Percentiles rank a stretch among this genome's conserved stretches.
Evolutionary conservation across 2,888 invertebrate species (phyloP).

Genomic region (Chrysodeixis includens): DNA sequence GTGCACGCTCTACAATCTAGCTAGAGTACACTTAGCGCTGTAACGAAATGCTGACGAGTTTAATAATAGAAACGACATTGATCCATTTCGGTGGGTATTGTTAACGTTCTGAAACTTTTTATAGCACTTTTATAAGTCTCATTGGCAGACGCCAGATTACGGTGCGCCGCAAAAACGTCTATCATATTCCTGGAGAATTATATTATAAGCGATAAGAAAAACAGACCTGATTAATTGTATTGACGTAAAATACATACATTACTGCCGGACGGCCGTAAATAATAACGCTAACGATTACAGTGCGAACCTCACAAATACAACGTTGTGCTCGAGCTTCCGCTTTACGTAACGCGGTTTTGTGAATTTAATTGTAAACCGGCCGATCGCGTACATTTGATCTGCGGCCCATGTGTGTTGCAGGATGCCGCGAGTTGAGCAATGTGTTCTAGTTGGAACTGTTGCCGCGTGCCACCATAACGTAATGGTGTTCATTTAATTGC

Average conservation of each 20-base stretch:
- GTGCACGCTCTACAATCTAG: not conserved
- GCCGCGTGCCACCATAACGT: not conserved
- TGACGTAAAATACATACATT: not conserved
- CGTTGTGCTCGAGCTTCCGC: conserved; percentile 26
- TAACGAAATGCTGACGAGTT: conserved; percentile 15
- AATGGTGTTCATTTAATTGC: not conserved
- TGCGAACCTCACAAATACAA: conserved; percentile 17
- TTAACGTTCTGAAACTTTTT: conserved; percentile 37
- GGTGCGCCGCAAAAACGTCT: conserved; percentile 24
- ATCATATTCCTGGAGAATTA: conserved; percentile 11
- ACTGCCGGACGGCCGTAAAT: conserved; percentile 16
- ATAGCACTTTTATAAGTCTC: conserved; percentile 29
- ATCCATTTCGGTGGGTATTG: conserved; percentile 37
- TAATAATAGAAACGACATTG: conserved; percentile 40
- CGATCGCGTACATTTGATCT: conserved; percentile 6
- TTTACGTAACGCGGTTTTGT: conserved; percentile 25
- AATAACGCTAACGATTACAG: conserved; percentile 12
- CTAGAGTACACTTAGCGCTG: not conserved
- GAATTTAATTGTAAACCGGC: conserved; percentile 22
- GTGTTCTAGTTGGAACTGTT: not conserved
- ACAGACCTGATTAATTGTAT: conserved; percentile 19
- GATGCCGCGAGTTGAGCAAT: not conserved
- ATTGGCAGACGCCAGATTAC: conserved; percentile 14
- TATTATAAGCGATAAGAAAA: not conserved
- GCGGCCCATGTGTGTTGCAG: conserved; percentile 1